Evolutionary conservation across 2,113 vertebrate genomes (phyloP), one percentile per base, ranked within the genome.

Genomic region (Macroglossus sobrinus): DNA sequence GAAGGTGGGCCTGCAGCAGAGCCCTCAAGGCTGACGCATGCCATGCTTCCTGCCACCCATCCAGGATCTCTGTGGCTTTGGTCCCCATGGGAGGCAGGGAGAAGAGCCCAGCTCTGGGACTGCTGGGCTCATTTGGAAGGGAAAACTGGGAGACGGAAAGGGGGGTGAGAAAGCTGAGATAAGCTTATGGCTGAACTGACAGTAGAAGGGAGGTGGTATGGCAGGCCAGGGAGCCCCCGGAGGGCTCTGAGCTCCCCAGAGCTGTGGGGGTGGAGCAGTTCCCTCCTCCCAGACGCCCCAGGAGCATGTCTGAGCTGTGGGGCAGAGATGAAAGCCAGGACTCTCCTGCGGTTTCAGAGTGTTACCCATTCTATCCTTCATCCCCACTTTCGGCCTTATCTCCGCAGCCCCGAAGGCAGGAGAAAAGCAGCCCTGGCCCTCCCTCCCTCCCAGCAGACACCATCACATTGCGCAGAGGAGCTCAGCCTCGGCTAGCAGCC

Each of bases 291-390:
- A 98, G 93, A 93, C 4, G 14, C 90, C 95, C 80, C 21, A 47
- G 71, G 81, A 96, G 61, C 45, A 12, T 9, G 55, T 96, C 96
- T 96, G 86, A 94, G 89, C 92, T 76, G 28, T 63, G 45, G 96
- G 95, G 89, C 84, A 94, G 89, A 96, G 97, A 98, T 47, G 5
- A 97, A 97, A 98, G 86, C 97, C 97, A 97, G 98, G 96, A 86
- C 91, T 94, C 97, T 94, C 92, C 95, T 97, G 97, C 91, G 96
- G 97, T 95, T 97, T 96, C 79, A 53, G 85, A 96, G 82, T 57
- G 89, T 94, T 96, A 93, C 75, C 97, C 81, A 22, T 94, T 97
- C 95, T 96, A 69, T 55, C 89, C 97, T 94, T 96, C 93, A 97
- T 64, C 93, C 97, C 72, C n/a, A 50, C 95, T 94, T 93, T 91